Conservation (phyloP, 2,888 invertebrate species). For the Orchesella flavescens region DNA sequence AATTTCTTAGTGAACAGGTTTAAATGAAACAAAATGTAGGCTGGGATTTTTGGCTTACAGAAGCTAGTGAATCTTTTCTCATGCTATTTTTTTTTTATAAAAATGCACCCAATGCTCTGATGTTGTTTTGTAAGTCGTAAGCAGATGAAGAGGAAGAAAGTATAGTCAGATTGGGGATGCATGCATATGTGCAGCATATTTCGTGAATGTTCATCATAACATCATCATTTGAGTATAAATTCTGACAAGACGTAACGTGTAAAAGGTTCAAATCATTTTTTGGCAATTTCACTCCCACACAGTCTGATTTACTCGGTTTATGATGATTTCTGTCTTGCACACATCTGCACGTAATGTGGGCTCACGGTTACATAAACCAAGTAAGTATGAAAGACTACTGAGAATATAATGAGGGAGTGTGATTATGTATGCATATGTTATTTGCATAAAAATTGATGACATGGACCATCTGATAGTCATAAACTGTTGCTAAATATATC, state of each 20-base stretch:
- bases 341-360: conserved; percentile 30
- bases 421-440: conserved; percentile 22
- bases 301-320: conserved; percentile 10
- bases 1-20: too few relatives aligned
- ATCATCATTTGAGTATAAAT: not conserved
- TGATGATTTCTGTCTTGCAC: conserved; percentile 21
- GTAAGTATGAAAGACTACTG: too few relatives aligned
- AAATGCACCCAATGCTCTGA: too few relatives aligned
- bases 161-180: too few relatives aligned
- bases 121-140: too few relatives aligned
- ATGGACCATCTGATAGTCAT: conserved; percentile 62
- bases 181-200: not conserved
- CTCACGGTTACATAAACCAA: conserved; percentile 21
- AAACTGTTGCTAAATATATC: conserved; percentile 56
- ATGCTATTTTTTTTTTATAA: too few relatives aligned
- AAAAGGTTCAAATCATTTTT: not conserved
- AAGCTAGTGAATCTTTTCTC: too few relatives aligned
- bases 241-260: not conserved
- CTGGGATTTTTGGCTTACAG: too few relatives aligned
- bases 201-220: too few relatives aligned
- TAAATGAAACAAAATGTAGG: too few relatives aligned
- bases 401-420: not conserved
- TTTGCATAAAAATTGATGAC: conserved; percentile 62
- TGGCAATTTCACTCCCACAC: conserved; percentile 8
- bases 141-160: too few relatives aligned